Conservation (phyloP, 2,113 vertebrate genomes). For the Proteles cristata region DNA sequence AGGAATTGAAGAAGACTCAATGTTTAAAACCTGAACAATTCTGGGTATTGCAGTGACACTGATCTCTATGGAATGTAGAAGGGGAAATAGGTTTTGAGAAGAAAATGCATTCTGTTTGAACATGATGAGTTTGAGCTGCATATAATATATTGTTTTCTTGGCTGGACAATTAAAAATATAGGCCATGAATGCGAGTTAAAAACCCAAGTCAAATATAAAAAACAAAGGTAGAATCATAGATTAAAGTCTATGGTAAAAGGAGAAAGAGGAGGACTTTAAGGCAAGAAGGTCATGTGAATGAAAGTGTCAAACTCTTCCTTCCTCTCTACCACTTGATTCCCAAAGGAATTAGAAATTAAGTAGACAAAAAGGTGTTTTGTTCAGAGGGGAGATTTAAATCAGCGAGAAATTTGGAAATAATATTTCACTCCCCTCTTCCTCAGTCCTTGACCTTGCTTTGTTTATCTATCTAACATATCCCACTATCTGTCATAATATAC, state of each 20-base stretch:
- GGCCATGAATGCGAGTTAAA: not conserved
- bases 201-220: not conserved
- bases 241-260: not conserved
- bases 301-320: not conserved
- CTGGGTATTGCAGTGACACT: not conserved
- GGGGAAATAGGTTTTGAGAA: not conserved
- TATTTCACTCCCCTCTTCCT: not conserved
- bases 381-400: not conserved
- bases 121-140: not conserved
- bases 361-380: not conserved
- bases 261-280: not conserved
- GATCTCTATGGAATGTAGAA: not conserved
- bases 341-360: not conserved
- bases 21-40: not conserved
- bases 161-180: not conserved
- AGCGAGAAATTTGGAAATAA: not conserved
- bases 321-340: not conserved
- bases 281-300: not conserved
- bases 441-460: not conserved
- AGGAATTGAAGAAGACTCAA: not conserved
- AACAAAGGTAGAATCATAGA: not conserved
- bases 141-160: not conserved
- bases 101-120: not conserved
- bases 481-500: not conserved
- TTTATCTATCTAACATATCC: not conserved